Evolutionary conservation across 2,797 vertebrate species (phyloP).

Genomic region (Avahi laniger): DNA sequence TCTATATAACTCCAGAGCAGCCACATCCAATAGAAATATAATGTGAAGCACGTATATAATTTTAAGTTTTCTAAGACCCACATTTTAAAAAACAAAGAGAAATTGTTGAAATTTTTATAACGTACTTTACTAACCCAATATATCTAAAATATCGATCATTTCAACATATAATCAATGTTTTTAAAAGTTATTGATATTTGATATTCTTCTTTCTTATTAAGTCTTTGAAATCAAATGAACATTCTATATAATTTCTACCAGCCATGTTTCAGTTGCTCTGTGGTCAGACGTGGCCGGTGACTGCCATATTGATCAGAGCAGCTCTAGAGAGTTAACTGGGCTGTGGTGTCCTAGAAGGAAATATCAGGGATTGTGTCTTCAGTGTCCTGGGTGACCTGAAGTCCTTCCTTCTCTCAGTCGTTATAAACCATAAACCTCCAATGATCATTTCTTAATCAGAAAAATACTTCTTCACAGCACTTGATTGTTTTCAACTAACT

Average conservation of each 20-base stretch:
- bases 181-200: not conserved
- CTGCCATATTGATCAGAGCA: not conserved
- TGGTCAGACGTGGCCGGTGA: fast-evolving
- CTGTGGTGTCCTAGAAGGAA: not conserved
- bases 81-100: not conserved
- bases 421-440: not conserved
- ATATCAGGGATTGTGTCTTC: not conserved
- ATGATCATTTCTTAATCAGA: not conserved
- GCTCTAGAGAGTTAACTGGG: not conserved
- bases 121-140: not conserved
- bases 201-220: not conserved
- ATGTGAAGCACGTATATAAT: not conserved
- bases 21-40: not conserved
- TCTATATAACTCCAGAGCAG: not conserved
- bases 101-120: not conserved
- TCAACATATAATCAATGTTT: not conserved
- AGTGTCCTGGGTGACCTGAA: not conserved
- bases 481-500: not conserved
- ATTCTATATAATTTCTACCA: not conserved
- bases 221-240: not conserved
- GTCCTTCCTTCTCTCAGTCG: not conserved
- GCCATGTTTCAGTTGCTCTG: not conserved
- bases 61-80: not conserved
- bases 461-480: not conserved
- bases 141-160: not conserved